Conservation (phyloP, 2,113 vertebrate genomes). For the Phalacrocorax pelagicus region DNA sequence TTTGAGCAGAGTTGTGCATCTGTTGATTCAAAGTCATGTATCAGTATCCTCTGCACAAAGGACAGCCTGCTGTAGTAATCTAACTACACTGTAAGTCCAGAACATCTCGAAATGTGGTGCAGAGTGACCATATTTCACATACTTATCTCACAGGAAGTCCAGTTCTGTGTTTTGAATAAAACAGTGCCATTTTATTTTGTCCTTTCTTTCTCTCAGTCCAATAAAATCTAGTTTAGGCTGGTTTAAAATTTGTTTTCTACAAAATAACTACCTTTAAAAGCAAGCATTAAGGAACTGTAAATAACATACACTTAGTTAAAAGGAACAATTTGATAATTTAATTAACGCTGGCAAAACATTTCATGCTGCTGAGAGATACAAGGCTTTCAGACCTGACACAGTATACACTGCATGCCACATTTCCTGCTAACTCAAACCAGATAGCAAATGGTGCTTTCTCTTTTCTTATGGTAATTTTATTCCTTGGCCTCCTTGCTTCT, state of each 20-base stretch:
- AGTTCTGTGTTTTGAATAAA: background rate
- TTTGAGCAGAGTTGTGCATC: background rate
- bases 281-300: background rate
- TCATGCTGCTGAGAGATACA: background rate
- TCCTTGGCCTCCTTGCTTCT: background rate
- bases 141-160: background rate
- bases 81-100: background rate
- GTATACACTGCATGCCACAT: background rate
- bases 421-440: background rate
- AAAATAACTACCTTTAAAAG: background rate
- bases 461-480: constrained; percentile 16
- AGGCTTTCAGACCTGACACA: background rate
- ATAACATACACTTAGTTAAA: background rate
- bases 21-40: background rate
- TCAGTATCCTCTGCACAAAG: background rate
- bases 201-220: background rate
- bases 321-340: background rate
- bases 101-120: background rate
- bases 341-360: background rate
- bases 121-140: background rate
- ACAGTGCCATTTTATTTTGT: background rate
- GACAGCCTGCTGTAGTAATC: background rate
- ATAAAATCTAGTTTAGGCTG: background rate
- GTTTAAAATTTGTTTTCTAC: background rate
- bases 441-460: background rate